Evolutionary conservation across 2,113 vertebrate genomes (phyloP).

Genomic region (Phocoena phocoena): DNA sequence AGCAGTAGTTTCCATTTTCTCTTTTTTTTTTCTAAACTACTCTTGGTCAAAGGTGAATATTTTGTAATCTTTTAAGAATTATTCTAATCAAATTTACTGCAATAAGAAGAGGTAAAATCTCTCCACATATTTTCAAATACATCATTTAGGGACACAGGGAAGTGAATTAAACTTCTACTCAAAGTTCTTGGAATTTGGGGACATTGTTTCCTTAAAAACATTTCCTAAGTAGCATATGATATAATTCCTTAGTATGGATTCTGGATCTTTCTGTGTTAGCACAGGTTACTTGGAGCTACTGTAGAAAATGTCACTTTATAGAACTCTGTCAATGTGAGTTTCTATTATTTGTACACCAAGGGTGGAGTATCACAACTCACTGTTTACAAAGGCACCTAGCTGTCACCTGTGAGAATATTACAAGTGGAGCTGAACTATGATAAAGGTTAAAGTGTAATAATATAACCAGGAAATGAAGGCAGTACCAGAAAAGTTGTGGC

Average conservation of each 20-base stretch:
- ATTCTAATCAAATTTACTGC: not conserved
- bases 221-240: not conserved
- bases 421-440: constrained; percentile 6
- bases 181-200: not conserved
- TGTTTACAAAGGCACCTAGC: constrained; percentile 32
- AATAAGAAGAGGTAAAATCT: not conserved
- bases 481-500: not conserved
- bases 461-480: constrained; percentile 35
- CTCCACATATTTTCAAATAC: constrained; percentile 15
- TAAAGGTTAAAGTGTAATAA: constrained; percentile 33
- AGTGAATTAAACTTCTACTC: not conserved
- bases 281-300: not conserved
- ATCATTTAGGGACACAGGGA: not conserved
- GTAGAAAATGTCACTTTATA: not conserved
- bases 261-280: not conserved
- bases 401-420: not conserved
- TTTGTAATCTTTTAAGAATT: constrained; percentile 26
- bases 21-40: not conserved
- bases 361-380: constrained; percentile 37
- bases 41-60: not conserved
- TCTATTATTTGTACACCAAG: constrained; percentile 5
- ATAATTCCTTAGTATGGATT: not conserved
- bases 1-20: not conserved
- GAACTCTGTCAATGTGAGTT: constrained; percentile 3
- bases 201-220: constrained; percentile 38